Conservation (phyloP, 2,888 invertebrate species). For the Agrochola lota region DNA sequence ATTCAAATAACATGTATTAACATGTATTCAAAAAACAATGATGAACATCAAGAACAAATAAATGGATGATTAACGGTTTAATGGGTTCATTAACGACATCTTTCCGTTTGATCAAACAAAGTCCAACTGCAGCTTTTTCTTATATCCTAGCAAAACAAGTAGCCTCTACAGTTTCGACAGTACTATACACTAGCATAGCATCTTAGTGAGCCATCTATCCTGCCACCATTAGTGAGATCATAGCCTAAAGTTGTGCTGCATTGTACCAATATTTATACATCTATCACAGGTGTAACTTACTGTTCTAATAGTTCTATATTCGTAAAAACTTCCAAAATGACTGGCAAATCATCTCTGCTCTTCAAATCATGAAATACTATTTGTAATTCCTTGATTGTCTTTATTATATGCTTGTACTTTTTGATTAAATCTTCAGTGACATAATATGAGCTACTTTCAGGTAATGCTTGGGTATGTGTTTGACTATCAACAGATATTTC, state of each 20-base stretch:
- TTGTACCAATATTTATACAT: neutral
- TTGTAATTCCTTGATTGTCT: conserved; percentile 75
- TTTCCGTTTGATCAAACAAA: neutral
- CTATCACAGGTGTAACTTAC: conserved; percentile 31
- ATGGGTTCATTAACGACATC: neutral
- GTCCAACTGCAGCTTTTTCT: neutral
- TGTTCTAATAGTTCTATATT: conserved; percentile 73
- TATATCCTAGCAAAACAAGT: neutral
- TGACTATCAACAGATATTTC: conserved; percentile 59
- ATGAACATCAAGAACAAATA: too few relatives aligned
- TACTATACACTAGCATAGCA: neutral
- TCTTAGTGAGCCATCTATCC: neutral
- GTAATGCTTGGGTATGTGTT: conserved; percentile 48
- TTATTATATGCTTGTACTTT: conserved; percentile 78
- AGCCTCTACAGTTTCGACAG: neutral
- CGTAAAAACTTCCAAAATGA: conserved; percentile 76
- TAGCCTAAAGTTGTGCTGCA: neutral
- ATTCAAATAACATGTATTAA: neutral
- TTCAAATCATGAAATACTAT: conserved; percentile 70
- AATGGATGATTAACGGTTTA: too few relatives aligned
- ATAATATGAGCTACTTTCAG: conserved; percentile 71
- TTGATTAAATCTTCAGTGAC: conserved; percentile 81
- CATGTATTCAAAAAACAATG: too few relatives aligned
- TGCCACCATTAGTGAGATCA: neutral
- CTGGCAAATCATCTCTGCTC: conserved; percentile 68